These are phyloP conservation scores for Knipowitschia caucasica DNA, from an alignment of 2,797 vertebrate genomes.

Conservation along the genomic window DNA sequence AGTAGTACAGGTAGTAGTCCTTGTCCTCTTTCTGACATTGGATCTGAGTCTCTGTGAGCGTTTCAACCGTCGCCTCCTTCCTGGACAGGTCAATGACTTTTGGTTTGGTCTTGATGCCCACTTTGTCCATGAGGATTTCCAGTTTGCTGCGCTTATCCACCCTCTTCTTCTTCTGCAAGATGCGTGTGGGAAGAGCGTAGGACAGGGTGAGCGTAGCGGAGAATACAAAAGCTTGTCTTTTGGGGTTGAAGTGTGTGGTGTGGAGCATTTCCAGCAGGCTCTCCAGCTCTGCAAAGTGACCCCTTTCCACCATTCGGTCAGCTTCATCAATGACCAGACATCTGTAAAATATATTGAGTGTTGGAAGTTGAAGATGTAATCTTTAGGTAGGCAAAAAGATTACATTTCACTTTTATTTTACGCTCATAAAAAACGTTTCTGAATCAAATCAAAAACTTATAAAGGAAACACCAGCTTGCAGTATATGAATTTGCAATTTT, in stretches of 20 bases:
- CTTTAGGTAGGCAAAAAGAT: too few species aligned
- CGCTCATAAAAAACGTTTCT: too few species aligned
- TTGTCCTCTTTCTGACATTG: conserved; percentile 90
- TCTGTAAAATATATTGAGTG: conserved; percentile 58
- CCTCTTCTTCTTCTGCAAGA: conserved; percentile 86
- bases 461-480: too few species aligned
- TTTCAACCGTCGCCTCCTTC: conserved; percentile 91
- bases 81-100: conserved; percentile 93
- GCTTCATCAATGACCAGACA: conserved; percentile 97
- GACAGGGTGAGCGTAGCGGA: conserved; percentile 93
- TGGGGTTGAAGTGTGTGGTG: conserved; percentile 84
- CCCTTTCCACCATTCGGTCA: conserved; percentile 95
- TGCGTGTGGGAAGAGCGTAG: conserved; percentile 80
- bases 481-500: too few species aligned
- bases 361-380: too few species aligned
- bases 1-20: conserved; percentile 94
- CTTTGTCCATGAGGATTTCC: conserved; percentile 86
- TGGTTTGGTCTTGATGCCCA: conserved; percentile 89
- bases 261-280: conserved; percentile 89
- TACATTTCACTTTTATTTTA: too few species aligned
- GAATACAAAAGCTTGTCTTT: conserved; percentile 92
- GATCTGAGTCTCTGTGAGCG: conserved; percentile 89
- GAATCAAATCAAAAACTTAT: too few species aligned
- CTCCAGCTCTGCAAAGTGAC: conserved; percentile 93
- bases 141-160: conserved; percentile 84